Evolutionary conservation across 2,113 vertebrate genomes (phyloP).

Genomic region (Myocastor coypus): DNA sequence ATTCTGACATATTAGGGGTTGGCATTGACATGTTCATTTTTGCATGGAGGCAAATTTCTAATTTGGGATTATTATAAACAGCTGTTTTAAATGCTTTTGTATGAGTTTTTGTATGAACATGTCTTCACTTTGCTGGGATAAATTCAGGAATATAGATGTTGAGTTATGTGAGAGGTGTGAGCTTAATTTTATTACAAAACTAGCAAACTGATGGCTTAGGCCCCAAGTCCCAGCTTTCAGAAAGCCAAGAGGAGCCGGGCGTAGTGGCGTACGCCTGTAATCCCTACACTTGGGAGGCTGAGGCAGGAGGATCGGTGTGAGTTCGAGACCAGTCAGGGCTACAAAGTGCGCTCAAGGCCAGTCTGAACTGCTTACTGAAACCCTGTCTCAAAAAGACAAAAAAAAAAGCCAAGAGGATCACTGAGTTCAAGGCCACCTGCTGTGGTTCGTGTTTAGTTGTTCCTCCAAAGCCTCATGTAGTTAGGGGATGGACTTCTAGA

Average conservation of each 20-base stretch:
- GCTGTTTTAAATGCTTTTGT: background rate
- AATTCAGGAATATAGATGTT: background rate
- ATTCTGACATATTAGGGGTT: background rate
- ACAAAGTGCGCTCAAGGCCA: too few relatives aligned
- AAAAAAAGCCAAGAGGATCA: background rate
- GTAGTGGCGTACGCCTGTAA: too few relatives aligned
- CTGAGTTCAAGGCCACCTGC: background rate
- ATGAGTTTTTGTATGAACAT: background rate
- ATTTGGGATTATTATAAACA: background rate
- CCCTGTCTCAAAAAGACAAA: too few relatives aligned
- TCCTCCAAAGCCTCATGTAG: too few relatives aligned
- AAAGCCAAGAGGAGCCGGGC: background rate
- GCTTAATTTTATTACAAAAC: slow-evolving; percentile 27
- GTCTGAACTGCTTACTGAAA: too few relatives aligned
- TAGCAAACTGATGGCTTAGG: background rate
- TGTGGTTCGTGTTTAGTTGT: too few relatives aligned
- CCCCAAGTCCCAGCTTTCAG: background rate
- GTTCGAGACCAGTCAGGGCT: too few relatives aligned
- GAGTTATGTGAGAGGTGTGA: background rate
- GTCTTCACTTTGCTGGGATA: background rate
- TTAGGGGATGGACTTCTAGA: too few relatives aligned
- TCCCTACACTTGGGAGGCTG: too few relatives aligned
- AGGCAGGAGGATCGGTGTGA: too few relatives aligned
- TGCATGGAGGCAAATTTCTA: background rate
- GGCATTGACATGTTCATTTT: background rate